Conservation (phyloP, 1,140 invertebrate species). For the Solenopsis fugax region DNA sequence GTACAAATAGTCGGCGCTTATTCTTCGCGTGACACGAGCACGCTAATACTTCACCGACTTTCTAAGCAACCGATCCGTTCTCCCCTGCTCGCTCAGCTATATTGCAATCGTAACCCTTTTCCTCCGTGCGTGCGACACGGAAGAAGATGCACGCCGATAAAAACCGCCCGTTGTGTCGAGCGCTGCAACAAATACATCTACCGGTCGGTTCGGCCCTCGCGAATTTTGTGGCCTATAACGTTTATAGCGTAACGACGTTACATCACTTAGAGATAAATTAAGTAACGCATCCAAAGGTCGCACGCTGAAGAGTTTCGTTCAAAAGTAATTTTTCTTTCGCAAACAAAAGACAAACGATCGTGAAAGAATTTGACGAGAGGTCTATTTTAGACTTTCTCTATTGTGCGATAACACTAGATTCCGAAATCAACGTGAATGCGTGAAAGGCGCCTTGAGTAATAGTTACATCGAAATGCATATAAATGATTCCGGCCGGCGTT, state of each 20-base stretch:
- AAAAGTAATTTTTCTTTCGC: not conserved
- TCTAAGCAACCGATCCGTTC: conserved; percentile 33
- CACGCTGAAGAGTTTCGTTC: not conserved
- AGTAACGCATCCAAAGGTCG: not conserved
- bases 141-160: conserved; percentile 64
- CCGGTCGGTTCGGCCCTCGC: conserved; percentile 24
- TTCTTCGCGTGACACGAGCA: conserved; percentile 60
- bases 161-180: conserved; percentile 35
- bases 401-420: not conserved
- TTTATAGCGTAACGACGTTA: conserved; percentile 63
- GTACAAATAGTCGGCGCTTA: conserved; percentile 56
- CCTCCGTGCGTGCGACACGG: conserved; percentile 66
- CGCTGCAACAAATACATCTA: conserved; percentile 58
- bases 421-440: not conserved
- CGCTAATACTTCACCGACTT: conserved; percentile 55
- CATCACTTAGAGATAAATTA: conserved; percentile 45
- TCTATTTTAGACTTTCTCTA: not conserved
- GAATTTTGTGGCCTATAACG: conserved; percentile 28
- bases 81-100: conserved; percentile 33
- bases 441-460: not conserved
- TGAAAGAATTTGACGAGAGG: not conserved
- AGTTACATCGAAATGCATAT: not conserved
- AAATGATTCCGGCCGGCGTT: not conserved
- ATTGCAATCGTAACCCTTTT: conserved; percentile 66
- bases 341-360: not conserved